Evolutionary conservation across 1,140 invertebrate genomes (phyloP), one percentile per base, ranked within the genome.

Genomic region (Drosophila simulans): DNA sequence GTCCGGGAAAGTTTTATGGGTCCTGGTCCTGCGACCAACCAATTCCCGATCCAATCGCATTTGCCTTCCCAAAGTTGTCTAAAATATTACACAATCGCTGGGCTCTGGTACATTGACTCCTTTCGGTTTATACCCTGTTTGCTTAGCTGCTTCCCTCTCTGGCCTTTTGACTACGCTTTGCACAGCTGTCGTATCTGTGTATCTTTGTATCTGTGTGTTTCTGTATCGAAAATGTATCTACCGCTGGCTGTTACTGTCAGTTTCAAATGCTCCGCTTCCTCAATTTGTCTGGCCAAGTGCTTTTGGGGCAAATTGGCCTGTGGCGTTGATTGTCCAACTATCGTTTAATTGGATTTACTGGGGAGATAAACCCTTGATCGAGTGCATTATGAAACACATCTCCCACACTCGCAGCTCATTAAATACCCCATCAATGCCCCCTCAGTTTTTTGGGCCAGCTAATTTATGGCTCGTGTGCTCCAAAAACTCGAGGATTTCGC

Each of bases 51-150:
- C 11, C 58, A 62, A 62, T 62, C 58, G 12, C 17, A 35, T 22
- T 11, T 48, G 46, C 46, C 46, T 39, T 34, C 35, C 45, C 45
- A 35, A 45, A 69, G 31, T 52, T 79, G 45, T 73, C 55, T 52
- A 43, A 69, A 75, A 63, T 81, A 81, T 80, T 80, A 77, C 72
- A 64, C 65, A 81, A 80, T 71, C 49, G 49, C 13, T 20, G 17
- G 40, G 35, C 22, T 62, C 42, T 45, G 40, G 77, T 76, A 64
- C 77, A 60, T 80, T 80, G 62, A 80, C 71, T 80, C 55, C 51
- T 42, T 72, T 52, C 10, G 49, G 17, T 63, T 58, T 39, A n/a
- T 37, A 27, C 52, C 40, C 52, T 72, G 40, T 48, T 73, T 62
- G 27, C 37, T 31, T 48, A 63, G 59, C 40, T 60, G 37, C 31